phyloP scores from a whole-genome alignment of 1,140 invertebrate genomes.

The Pentalonia nigronervosa region DNA sequence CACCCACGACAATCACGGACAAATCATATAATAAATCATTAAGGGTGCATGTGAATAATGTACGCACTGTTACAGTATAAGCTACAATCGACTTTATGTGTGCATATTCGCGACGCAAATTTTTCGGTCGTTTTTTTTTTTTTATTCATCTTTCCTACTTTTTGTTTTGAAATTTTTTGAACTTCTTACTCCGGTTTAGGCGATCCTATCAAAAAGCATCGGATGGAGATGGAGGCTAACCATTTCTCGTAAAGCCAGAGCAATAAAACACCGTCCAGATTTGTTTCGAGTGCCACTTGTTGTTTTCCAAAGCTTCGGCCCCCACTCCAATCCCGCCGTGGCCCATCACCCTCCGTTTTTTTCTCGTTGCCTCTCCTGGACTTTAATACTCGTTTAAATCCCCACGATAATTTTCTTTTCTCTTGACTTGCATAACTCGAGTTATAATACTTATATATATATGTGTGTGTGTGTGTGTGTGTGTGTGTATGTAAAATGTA shows the following conservation, averaged over 20 bases:
- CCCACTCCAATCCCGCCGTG: not conserved
- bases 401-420: conserved; percentile 41
- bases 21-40: conserved; percentile 17
- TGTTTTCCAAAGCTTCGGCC: conserved; percentile 18
- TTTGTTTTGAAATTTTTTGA: not conserved
- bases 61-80: not conserved
- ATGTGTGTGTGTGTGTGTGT: not conserved
- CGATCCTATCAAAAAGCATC: conserved; percentile 20
- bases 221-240: not conserved
- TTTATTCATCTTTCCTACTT: not conserved
- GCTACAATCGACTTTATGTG: not conserved
- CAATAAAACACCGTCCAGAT: conserved; percentile 37
- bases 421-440: conserved; percentile 22
- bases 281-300: conserved; percentile 47
- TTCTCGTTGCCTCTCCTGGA: too few species aligned
- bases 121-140: not conserved
- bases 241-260: conserved; percentile 20
- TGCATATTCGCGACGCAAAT: not conserved
- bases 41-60: not conserved
- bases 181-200: not conserved
- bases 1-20: not conserved
- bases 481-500: not conserved
- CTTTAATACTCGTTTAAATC: conserved; percentile 1
- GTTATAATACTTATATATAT: not conserved
- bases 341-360: not conserved